Base-by-base conservation (phyloP, 1,140 invertebrate genomes). In the Chlorops oryzae region DNA sequence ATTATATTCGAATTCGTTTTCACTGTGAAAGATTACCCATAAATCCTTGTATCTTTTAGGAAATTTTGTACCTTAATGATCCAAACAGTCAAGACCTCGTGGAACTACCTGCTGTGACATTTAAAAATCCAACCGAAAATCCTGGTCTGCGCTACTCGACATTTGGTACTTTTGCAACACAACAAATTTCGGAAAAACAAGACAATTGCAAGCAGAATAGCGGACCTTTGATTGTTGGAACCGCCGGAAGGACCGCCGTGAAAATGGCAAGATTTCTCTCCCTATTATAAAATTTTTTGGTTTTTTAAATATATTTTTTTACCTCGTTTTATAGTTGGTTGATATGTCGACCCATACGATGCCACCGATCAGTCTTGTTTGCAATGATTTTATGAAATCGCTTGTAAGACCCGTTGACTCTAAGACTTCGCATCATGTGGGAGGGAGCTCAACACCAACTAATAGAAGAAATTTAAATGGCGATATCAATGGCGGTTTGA, bases 331-430 rank as follows among this genome's bases (percentile, higher is more conserved):
- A 53, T 60, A 79, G 77, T 56, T 79, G 41, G 60, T 77, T 32
- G 70, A 70, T 25, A 68, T 76, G 49, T 70, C 77, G 24, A 66
- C 75, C 39, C 77, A 78, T 48, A 78, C 77, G 18, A 65, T 78
- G 59, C 75, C 76, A 15, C 73, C 76, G 4, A 73, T 78, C 71
- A 74, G 70, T 54, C 53, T 77, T 52, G 56, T 79, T 6, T 78
- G 76, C 52, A 64, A 65, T 43, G 69, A 75, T 38, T 78, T 78
- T 49, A 59, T 79, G 5, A 57, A 74, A 23, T 75, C 75, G 21
- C 50, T 78, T 21, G 55, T 74, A 12, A 58, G 51, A 46, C 56
- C 59, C 17, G 59, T 66, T 6, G 62, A 64, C 12, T 35, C 49
- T 5, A n/a, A 46, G 42, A 41, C 35, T n/a, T n/a, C n/a, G n/a